A percentile compares a stretch with the other conserved stretches of the same genome.
phyloP scores from a whole-genome alignment of 1,140 invertebrate genomes.

The Drosophila trapezifrons region DNA sequence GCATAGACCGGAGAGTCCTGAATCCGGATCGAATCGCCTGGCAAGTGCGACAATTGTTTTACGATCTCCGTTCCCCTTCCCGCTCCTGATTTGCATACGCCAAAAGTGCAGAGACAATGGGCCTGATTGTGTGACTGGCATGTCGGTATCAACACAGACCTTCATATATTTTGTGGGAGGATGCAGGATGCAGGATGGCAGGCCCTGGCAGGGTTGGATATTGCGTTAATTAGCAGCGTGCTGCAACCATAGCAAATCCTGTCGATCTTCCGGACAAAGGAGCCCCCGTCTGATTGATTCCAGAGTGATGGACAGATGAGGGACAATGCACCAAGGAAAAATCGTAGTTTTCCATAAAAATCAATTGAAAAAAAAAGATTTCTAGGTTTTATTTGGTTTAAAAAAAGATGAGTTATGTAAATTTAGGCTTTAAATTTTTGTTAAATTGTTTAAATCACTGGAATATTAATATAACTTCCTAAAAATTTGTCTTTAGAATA shows the following conservation, averaged over 20 bases:
- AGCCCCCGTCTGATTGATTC: constrained; percentile 29
- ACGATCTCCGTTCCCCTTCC: constrained; percentile 11
- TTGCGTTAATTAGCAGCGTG: constrained; percentile 42
- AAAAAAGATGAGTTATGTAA: no score
- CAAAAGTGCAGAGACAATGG: constrained; percentile 21
- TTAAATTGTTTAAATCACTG: no score
- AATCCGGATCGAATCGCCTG: constrained; percentile 23
- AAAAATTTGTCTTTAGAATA: no score
- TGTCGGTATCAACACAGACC: constrained; percentile 32
- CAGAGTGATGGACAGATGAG: constrained; percentile 42
- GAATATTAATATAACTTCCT: no score
- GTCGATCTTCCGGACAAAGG: constrained; percentile 5
- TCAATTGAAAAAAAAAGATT: no score
- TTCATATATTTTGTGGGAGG: background rate
- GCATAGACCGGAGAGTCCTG: constrained; percentile 22
- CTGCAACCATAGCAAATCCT: constrained; percentile 33
- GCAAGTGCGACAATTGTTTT: constrained; percentile 45
- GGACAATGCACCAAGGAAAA: constrained; percentile 10
- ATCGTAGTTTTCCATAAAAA: background rate
- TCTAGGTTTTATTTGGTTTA: no score
- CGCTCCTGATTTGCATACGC: constrained; percentile 32
- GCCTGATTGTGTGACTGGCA: constrained; percentile 43
- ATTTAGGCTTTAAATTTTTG: no score
- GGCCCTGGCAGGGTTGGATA: background rate
- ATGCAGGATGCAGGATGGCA: constrained; percentile 7